Percentiles rank a stretch among this genome's conserved stretches.
These are phyloP conservation scores for Artemia franciscana DNA, from an alignment of 1,140 invertebrate species.

Conservation along the genomic window DNA sequence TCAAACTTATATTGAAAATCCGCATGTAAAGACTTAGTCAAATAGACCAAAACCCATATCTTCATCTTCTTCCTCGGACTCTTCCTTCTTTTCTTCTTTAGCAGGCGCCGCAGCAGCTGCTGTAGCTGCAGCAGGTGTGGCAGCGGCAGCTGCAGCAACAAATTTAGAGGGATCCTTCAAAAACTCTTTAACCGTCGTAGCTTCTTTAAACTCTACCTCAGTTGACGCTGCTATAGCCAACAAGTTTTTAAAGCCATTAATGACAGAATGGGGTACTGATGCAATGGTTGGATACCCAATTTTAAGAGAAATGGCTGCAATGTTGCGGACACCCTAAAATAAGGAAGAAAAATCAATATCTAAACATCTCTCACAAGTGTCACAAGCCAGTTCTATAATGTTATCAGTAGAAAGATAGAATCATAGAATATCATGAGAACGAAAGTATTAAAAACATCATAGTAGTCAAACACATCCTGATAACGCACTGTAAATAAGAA, in stretches of 20 bases:
- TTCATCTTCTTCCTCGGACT: constrained; percentile 69
- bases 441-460: neutral
- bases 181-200: constrained; percentile 70
- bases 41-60: constrained; percentile 94
- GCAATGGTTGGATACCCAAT: constrained; percentile 91
- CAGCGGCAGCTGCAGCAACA: constrained; percentile 35
- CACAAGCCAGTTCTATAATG: no score
- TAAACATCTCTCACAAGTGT: no score
- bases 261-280: constrained; percentile 86
- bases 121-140: constrained; percentile 31
- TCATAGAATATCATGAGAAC: neutral
- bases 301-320: constrained; percentile 75
- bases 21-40: no score
- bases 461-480: neutral
- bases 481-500: neutral
- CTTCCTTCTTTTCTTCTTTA: constrained; percentile 50
- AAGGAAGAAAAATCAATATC: no score
- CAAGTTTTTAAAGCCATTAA: constrained; percentile 94
- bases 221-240: constrained; percentile 87
- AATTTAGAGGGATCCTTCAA: constrained; percentile 88
- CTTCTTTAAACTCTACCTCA: constrained; percentile 83
- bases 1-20: no score
- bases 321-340: constrained; percentile 56
- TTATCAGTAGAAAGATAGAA: no score
- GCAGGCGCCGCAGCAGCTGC: constrained; percentile 28